Conservation (phyloP, 2,113 vertebrate genomes). For the Cardinalis cardinalis region DNA sequence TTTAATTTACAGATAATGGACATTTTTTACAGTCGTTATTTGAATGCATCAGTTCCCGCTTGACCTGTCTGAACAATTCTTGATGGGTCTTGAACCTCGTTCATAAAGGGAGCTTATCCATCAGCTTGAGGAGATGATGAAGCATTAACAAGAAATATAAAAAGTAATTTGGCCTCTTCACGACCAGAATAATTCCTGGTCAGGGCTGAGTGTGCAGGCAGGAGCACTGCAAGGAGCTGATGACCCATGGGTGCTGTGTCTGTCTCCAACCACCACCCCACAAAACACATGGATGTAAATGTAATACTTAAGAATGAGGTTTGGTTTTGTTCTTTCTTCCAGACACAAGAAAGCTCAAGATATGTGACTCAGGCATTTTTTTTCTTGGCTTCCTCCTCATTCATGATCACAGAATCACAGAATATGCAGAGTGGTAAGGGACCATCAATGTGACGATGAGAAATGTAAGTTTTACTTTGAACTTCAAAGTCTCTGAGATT, state of each 20-base stretch:
- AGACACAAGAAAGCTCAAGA: neutral
- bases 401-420: neutral
- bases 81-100: neutral
- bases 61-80: constrained; percentile 33
- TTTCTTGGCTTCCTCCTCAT: neutral
- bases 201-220: neutral
- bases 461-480: neutral
- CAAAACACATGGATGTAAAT: neutral
- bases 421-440: neutral
- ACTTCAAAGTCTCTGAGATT: neutral
- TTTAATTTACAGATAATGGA: constrained; percentile 6
- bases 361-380: neutral
- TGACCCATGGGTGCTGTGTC: neutral
- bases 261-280: neutral
- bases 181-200: neutral
- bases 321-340: neutral
- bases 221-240: fast-evolving
- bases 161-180: neutral
- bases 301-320: neutral
- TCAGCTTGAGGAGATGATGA: neutral
- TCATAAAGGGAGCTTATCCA: neutral
- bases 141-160: constrained; percentile 11
- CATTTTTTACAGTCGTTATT: neutral
- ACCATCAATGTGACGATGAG: neutral
- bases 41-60: constrained; percentile 13